Evolutionary conservation across 2,797 vertebrate genomes (phyloP), one percentile per base, ranked within the genome.

Genomic region (Carapus acus): DNA sequence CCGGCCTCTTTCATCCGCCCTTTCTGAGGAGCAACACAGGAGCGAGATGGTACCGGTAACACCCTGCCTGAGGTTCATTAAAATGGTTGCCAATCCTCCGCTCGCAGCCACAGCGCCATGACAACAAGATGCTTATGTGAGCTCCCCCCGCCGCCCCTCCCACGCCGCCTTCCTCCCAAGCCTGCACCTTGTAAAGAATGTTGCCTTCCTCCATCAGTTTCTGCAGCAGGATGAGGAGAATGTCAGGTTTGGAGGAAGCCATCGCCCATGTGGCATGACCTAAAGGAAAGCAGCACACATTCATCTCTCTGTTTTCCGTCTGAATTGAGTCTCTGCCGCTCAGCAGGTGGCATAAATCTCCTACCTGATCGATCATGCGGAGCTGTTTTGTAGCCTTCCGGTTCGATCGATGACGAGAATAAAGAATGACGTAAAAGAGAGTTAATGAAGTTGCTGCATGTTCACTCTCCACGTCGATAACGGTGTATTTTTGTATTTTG

Each of bases 201-300:
- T 98, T 98, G 50, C 96, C 96, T 85, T 99, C 96, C 83, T 99
- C 96, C 93, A 97, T 96, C 67, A 99, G 85, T 73, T 98, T 99
- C 88, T 99, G 96, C 70, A 99, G 86, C 64, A 99, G 90, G 74
- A 98, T 97, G 69, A 98, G 90, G 62, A 99, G 88, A 65, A 98
- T 94, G 74, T 98, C 96, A 0, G 96, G 96, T 82, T 99, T 98
- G 68, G 95, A 97, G 22, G 96, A 97, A 49, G 96, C 96, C 95
- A 98, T 96, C 21, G 96, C 94, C 95, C 96, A 99, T 0, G 96
- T 97, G 40, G 95, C 96, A 12, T 98, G 96, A 85, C 96, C 96
- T 99, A 86, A 37, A 77, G 81, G 44, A 65, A 22, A 12, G 36
- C 43, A n/a, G 42, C 23, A 66, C 24, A 77, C 59, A 67, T 71